Evolutionary conservation across 2,888 invertebrate species (phyloP), one percentile per base, ranked within the genome.

Genomic region (Nephrotoma flavescens): DNA sequence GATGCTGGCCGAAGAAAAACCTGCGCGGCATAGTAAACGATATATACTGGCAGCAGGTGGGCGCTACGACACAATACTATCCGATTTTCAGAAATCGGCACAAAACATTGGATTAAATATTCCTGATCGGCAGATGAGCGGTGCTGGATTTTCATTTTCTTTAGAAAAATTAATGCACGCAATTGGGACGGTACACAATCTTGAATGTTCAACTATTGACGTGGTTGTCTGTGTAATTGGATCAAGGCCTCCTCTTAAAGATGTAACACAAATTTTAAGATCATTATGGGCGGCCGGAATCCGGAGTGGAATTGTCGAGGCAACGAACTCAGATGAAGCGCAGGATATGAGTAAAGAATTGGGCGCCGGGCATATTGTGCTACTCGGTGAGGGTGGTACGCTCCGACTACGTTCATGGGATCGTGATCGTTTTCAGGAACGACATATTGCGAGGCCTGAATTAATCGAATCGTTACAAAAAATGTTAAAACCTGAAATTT

Each of bases 21-120:
- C 90, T 0, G 90, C 91, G 87, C 92, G 91, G n/a, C 88, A 89
- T 0, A 89, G 89, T 0, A 94, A 92, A 88, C 93, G 92, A 89
- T 96, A 94, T 88, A 94, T 97, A 0, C 93, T 98, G 83, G 98
- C 98, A 0, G 96, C 95, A 6, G 98, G 98, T 0, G 98, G 98
- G 57, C 94, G 98, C 89, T 99, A 98, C 89, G 97, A 98, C 91
- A 93, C 94, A 9, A 93, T 98, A 92, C 93, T 98, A 12, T 92
- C 94, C 86, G 94, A 94, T 86, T 96, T 95, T 89, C 94, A 95
- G 88, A 91, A 91, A 87, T 91, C 91, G 87, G 91, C 91, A 0
- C 91, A 91, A 87, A 90, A 90, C 42, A 90, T 90, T 45, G 91
- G 91, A 87, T 88, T 90, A 0, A 89, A 89, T 1, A 88, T 90